phyloP scores from a whole-genome alignment of 2,113 vertebrate species.

The Abramis brama region DNA sequence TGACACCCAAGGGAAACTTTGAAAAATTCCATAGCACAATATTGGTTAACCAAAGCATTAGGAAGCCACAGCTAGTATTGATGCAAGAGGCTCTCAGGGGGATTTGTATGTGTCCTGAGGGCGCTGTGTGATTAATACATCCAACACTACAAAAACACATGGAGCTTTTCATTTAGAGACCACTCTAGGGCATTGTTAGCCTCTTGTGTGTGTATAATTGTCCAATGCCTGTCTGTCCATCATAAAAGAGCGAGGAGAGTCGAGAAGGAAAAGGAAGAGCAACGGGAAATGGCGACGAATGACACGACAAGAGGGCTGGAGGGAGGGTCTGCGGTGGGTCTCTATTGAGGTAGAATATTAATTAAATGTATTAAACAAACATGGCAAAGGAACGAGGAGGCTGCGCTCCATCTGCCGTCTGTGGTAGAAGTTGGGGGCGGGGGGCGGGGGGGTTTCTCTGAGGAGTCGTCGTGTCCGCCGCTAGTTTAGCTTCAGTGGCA shows the following conservation, averaged over 20 bases:
- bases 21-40: not conserved
- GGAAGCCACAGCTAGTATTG: not conserved
- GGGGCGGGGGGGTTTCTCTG: conserved; percentile 23
- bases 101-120: conserved; percentile 49
- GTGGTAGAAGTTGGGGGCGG: conserved; percentile 38
- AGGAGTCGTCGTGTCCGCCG: conserved; percentile 37
- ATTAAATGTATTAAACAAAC: conserved; percentile 66
- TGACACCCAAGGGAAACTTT: conserved; percentile 24
- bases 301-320: not conserved
- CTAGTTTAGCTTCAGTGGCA: conserved; percentile 59
- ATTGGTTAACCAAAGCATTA: not conserved
- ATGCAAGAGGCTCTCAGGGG: not conserved
- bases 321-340: conserved; percentile 50
- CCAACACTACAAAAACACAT: conserved; percentile 48
- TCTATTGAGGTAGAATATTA: conserved; percentile 61
- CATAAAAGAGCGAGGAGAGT: conserved; percentile 23
- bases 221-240: conserved; percentile 47
- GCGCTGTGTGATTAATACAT: conserved; percentile 54
- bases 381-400: conserved; percentile 57
- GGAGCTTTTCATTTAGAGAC: conserved; percentile 53
- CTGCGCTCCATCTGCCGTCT: conserved; percentile 51
- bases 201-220: conserved; percentile 45
- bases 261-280: not conserved
- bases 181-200: conserved; percentile 53
- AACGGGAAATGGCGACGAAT: not conserved